phyloP scores from a whole-genome alignment of 1,140 invertebrate genomes.

The Helicoverpa zea region DNA sequence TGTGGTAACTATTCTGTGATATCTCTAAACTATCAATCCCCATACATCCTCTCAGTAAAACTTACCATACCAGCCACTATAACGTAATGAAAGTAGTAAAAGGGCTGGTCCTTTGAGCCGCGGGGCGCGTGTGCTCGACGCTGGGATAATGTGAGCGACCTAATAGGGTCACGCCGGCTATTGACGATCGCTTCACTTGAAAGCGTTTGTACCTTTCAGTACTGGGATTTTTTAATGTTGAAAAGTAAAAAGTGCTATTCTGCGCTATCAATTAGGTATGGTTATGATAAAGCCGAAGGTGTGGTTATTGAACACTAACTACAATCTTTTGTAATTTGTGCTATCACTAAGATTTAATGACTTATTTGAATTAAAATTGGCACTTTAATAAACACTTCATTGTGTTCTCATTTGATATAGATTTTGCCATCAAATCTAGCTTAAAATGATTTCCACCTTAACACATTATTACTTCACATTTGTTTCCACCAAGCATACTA shows the following conservation, averaged over 20 bases:
- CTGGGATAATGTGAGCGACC: conserved; percentile 15
- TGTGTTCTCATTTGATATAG: no score
- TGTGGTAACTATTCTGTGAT: not conserved
- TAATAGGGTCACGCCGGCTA: conserved; percentile 44
- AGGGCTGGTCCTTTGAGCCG: conserved; percentile 26
- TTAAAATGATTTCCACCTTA: no score
- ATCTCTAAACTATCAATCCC: not conserved
- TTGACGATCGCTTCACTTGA: conserved; percentile 7
- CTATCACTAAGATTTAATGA: no score
- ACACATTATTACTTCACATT: no score
- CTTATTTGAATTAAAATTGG: no score
- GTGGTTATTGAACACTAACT: no score
- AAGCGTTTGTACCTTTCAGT: conserved; percentile 14
- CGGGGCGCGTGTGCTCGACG: conserved; percentile 18
- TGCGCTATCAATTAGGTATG: no score
- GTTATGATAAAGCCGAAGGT: not conserved
- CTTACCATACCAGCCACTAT: conserved; percentile 4
- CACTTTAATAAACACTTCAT: no score
- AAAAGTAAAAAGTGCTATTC: no score
- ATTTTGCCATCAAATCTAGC: no score
- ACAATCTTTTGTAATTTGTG: no score
- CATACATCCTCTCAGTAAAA: not conserved
- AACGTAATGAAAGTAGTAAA: conserved; percentile 30
- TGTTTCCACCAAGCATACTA: no score
- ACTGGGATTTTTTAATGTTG: not conserved